phyloP scores from a whole-genome alignment of 1,140 invertebrate genomes.

The Pogonomyrmex barbatus region DNA sequence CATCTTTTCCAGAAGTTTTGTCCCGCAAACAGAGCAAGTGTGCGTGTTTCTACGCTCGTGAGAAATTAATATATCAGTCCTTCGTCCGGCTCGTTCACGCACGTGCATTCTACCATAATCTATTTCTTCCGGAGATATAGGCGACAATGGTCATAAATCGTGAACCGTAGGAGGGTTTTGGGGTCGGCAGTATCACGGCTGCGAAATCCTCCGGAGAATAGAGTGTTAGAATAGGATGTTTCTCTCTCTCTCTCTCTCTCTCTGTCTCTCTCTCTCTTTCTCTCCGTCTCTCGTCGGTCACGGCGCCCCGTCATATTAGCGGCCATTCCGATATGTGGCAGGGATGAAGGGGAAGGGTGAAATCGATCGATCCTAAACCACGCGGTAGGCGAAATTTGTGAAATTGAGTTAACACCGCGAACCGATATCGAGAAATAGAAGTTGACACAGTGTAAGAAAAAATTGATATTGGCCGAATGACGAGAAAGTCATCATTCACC shows the following conservation, averaged over 20 bases:
- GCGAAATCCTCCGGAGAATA: conserved; percentile 39
- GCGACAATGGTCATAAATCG: conserved; percentile 58
- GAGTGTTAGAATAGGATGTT: too few relatives aligned
- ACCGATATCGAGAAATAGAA: background rate
- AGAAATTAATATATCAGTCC: conserved; percentile 60
- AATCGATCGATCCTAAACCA: conserved; percentile 4
- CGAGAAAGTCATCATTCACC: background rate
- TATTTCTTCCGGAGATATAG: conserved; percentile 62
- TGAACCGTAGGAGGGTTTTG: conserved; percentile 53
- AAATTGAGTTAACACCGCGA: conserved; percentile 18
- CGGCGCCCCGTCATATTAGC: conserved; percentile 29
- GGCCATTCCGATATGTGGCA: conserved; percentile 17
- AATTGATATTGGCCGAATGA: background rate
- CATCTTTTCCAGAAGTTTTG: conserved; percentile 30
- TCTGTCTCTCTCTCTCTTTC: background rate
- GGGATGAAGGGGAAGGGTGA: conserved; percentile 7
- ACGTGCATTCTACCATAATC: conserved; percentile 44
- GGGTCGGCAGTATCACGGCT: conserved; percentile 25
- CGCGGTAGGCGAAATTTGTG: background rate
- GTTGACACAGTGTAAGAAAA: too few relatives aligned
- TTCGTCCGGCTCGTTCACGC: background rate
- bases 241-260: conserved; percentile 17
- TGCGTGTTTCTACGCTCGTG: conserved; percentile 43
- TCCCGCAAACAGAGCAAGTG: background rate
- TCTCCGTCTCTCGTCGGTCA: background rate